phyloP scores from a whole-genome alignment of 2,888 invertebrate genomes.

The Platynereis dumerilii region DNA sequence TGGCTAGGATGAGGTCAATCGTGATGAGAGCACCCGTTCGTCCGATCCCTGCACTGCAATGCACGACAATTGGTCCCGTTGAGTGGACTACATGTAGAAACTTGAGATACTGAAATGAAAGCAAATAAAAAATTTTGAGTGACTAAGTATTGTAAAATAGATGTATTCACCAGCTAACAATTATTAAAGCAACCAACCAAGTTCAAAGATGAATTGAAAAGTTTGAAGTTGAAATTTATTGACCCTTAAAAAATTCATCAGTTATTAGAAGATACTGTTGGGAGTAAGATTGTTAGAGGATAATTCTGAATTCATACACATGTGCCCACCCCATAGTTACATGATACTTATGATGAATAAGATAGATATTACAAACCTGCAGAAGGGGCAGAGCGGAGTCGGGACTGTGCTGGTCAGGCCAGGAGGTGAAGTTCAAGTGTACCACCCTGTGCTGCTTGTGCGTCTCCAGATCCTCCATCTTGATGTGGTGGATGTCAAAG shows the following conservation, averaged over 20 bases:
- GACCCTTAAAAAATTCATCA: too few relatives aligned
- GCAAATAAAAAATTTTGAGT: not conserved
- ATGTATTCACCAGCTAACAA: too few relatives aligned
- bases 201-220: too few relatives aligned
- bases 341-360: too few relatives aligned
- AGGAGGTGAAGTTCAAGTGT: conserved; percentile 91
- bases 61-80: conserved; percentile 68
- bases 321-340: too few relatives aligned
- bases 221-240: too few relatives aligned
- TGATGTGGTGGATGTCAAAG: conserved; percentile 47
- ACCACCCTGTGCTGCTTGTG: conserved; percentile 68
- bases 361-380: conserved; percentile 39
- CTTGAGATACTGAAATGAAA: conserved; percentile 49
- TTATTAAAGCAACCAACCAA: too few relatives aligned
- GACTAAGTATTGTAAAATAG: too few relatives aligned
- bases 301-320: too few relatives aligned
- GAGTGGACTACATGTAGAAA: conserved; percentile 48
- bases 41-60: conserved; percentile 66
- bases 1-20: conserved; percentile 49
- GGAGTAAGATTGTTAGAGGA: too few relatives aligned
- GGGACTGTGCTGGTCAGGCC: conserved; percentile 96
- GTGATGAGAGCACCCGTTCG: conserved; percentile 62
- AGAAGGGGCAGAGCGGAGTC: conserved; percentile 59
- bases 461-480: conserved; percentile 42
- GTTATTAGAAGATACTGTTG: too few relatives aligned